Evolutionary conservation across 2,888 invertebrate genomes (phyloP).

Genomic region (Syrphus vitripennis): DNA sequence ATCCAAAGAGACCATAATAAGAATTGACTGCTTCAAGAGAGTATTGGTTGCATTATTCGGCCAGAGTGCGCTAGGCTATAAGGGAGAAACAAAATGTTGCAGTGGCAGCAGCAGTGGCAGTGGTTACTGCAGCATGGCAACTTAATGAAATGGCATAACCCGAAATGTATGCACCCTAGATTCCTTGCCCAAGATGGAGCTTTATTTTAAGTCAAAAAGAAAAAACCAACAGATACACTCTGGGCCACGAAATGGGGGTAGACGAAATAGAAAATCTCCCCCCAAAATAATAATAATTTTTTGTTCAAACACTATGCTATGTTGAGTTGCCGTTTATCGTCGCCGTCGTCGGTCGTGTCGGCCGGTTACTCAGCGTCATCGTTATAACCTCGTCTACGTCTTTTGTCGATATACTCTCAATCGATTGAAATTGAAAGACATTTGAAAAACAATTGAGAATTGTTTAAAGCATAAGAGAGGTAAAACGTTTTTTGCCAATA

Average conservation of each 20-base stretch:
- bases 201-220: too few species aligned
- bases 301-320: constrained; percentile 35
- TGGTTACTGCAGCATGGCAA: constrained; percentile 40
- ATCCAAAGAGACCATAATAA: constrained; percentile 56
- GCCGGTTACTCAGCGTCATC: background rate
- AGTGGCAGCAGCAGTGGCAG: background rate
- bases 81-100: background rate
- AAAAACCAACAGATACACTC: constrained; percentile 1
- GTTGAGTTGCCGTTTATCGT: constrained; percentile 9
- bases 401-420: background rate
- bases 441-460: constrained; percentile 67
- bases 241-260: background rate
- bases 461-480: constrained; percentile 64
- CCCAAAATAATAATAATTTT: constrained; percentile 66
- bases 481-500: constrained; percentile 49
- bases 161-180: constrained; percentile 60
- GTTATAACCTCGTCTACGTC: background rate
- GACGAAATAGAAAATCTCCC: constrained; percentile 35
- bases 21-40: constrained; percentile 46
- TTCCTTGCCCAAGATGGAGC: constrained; percentile 62
- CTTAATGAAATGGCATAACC: constrained; percentile 43
- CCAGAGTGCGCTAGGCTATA: background rate
- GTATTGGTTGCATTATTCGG: constrained; percentile 50
- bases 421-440: constrained; percentile 66
- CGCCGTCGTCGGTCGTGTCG: background rate